These are phyloP conservation scores for Hirudinaria manillensis DNA, from an alignment of 2,888 invertebrate genomes.

Conservation along the genomic window DNA sequence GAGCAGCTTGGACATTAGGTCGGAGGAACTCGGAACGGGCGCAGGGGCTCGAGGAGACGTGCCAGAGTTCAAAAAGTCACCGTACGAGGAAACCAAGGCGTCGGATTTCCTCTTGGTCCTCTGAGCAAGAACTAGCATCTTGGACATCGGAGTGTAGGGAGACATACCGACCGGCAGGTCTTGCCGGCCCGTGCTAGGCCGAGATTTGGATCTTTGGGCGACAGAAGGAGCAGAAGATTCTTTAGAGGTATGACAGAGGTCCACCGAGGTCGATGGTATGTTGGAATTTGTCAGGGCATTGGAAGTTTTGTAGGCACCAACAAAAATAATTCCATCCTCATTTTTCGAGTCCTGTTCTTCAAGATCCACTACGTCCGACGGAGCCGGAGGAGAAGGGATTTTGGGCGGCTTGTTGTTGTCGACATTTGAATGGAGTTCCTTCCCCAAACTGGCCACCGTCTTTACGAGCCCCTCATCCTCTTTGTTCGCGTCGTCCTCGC, in stretches of 20 bases:
- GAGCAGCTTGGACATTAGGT: neutral
- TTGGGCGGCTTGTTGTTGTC: neutral
- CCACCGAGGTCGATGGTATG: neutral
- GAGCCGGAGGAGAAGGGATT: neutral
- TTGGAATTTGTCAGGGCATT: neutral
- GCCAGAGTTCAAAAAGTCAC: neutral
- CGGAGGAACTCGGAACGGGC: neutral
- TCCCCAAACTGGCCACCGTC: neutral
- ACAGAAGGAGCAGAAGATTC: neutral
- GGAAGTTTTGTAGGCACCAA: neutral
- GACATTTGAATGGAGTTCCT: too few relatives aligned
- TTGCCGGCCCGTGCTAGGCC: neutral
- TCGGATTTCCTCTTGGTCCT: neutral
- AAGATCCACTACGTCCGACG: neutral
- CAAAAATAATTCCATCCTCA: slow-evolving; percentile 11
- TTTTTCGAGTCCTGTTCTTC: neutral
- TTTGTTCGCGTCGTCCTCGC: neutral
- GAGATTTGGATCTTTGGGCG: neutral
- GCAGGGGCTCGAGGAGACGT: neutral
- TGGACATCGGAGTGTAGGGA: too few relatives aligned
- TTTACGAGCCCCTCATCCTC: neutral
- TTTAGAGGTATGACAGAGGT: neutral
- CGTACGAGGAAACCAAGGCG: neutral
- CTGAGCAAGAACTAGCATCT: neutral
- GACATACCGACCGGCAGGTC: neutral